These are phyloP conservation scores for Sebastes fasciatus DNA, from an alignment of 2,113 vertebrate genomes.

Conservation along the genomic window DNA sequence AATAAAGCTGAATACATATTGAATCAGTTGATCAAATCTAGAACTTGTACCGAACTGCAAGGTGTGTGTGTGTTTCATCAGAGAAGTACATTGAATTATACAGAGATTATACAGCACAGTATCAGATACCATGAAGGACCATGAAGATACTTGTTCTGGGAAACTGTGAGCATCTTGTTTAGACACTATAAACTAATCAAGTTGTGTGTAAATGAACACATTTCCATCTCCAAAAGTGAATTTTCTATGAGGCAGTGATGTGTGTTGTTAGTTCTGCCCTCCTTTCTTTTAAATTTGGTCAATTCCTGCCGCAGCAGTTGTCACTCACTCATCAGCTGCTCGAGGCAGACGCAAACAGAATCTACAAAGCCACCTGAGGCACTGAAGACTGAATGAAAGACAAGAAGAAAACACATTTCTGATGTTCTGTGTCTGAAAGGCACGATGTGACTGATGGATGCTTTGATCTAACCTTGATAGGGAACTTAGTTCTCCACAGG, in stretches of 20 bases:
- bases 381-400: background rate
- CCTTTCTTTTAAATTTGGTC: background rate
- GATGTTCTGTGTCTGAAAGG: background rate
- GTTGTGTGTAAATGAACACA: background rate
- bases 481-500: background rate
- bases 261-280: background rate
- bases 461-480: conserved; percentile 23
- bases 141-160: background rate
- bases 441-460: background rate
- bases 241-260: background rate
- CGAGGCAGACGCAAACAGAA: background rate
- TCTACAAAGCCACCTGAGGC: background rate
- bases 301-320: background rate
- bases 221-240: background rate
- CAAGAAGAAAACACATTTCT: background rate
- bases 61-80: background rate
- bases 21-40: background rate
- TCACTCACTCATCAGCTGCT: conserved; percentile 1
- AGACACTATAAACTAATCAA: background rate
- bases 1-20: background rate
- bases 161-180: background rate
- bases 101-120: background rate
- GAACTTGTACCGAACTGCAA: too few species aligned
- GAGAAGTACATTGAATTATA: background rate
- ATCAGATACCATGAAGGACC: too few species aligned